Evolutionary conservation across 30 jellyfish, hydroid and myxozoan genomes (phyloP), one percentile per base, ranked within the genome.

Genomic region (Aurelia aurita complex sp. Pacific): DNA sequence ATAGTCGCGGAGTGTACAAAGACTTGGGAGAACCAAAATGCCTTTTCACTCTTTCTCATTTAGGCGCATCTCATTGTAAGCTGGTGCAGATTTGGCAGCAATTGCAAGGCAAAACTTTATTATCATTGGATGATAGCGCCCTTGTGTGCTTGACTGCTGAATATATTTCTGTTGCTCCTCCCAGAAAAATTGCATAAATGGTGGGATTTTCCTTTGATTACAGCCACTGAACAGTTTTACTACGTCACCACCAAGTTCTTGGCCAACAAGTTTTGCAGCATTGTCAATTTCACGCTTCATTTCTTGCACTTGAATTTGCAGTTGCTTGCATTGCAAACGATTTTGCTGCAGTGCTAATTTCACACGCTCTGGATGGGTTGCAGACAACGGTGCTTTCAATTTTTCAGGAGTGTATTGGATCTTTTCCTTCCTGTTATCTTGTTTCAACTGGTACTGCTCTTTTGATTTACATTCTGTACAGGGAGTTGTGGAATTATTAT

Each of bases 81-180:
- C 65, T 57, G 90, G 50, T 32, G 97, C 12, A 46, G 80, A 87
- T 34, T 79, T 71, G 19, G 80, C 73, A 87, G 91, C 91, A 38
- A 91, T 64, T 5, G 80, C 80, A 57, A 91, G 87, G 63, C 98
- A 91, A 64, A 60, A 78, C 63, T 78, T 77, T 6, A 86, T 76
- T 14, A 86, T 77, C 96, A 76, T 86, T 52, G 96, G 96, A 62
- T 86, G 90, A 54, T 86, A 86, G 51, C 79, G 36, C 18, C 65
- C 63, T 38, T 91, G 89, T 15, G 69, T 70, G 17, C 67, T 42
- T 16, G 94, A 69, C 38, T 74, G 82, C 59, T 73, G 35, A 32
- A 74, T n/a, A 59, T 68, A 85, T 32, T 85, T 85, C 62, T 81
- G 74, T 46, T 81, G 91, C 29, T 82, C 92, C 67, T 82, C 86